These are phyloP conservation scores for Lutjanus argentimaculatus DNA, from an alignment of 2,797 vertebrate genomes.

Conservation along the genomic window DNA sequence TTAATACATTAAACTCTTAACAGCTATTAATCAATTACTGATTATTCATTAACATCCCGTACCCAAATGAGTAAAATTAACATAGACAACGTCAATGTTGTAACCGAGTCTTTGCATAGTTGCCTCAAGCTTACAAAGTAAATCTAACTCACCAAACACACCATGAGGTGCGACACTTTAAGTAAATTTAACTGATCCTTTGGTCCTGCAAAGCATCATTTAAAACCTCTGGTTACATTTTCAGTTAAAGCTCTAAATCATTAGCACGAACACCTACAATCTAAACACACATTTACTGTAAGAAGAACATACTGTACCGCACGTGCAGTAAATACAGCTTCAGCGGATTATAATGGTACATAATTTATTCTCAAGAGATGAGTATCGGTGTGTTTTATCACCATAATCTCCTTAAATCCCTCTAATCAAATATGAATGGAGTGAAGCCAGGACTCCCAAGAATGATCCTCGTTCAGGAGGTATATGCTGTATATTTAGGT, in stretches of 20 bases:
- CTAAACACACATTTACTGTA: constrained; percentile 1
- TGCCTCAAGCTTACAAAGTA: not conserved
- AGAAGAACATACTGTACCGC: not conserved
- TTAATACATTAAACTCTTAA: no score
- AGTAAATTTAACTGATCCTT: not conserved
- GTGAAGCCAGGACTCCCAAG: not conserved
- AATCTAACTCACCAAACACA: not conserved
- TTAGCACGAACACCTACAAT: not conserved
- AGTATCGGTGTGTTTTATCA: constrained; percentile 17
- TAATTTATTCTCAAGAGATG: constrained; percentile 3
- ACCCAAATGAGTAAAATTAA: not conserved
- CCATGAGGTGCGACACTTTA: not conserved
- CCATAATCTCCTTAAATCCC: constrained; percentile 19
- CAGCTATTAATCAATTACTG: no score
- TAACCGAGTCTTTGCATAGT: not conserved
- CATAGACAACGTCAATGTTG: no score
- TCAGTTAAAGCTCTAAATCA: not conserved
- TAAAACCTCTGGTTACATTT: constrained; percentile 6
- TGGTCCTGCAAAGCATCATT: not conserved
- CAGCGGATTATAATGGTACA: not conserved
- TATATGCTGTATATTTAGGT: not conserved
- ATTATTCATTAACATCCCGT: no score
- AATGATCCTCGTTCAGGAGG: not conserved
- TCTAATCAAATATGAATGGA: constrained; percentile 3
- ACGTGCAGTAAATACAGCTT: not conserved